Base-by-base conservation (phyloP, 2,797 vertebrate species). In the Sebastes minor region DNA sequence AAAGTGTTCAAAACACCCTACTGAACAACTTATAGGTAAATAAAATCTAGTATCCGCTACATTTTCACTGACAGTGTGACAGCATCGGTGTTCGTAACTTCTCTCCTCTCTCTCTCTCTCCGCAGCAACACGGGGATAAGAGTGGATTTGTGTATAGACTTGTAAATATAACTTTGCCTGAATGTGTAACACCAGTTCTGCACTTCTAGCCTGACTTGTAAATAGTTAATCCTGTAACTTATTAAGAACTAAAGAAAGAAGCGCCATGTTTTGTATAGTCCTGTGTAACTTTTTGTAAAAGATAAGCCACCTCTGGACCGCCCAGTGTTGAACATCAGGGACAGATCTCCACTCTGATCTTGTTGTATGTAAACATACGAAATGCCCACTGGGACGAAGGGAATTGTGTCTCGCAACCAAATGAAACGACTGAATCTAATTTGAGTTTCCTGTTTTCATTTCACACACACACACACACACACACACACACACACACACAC, bases 1-100 rank as follows among this genome's bases (percentile, higher is more conserved):
- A 96, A 79, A 96, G 97, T 22, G 90, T 98, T 71, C 97, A 97
- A 78, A 98, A 98, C 91, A 93, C 86, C 0, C 85, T 99, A 67
- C 91, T 98, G n/a, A 98, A 98, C 70, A 71, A 67, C 60, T 95
- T 87, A 89, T 97, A 97, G 96, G 96, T 95, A 86, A 89, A 80
- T 60, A 8, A 16, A 30, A 32, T 12, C 8, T 38, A 3, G 3
- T 1, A 33, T 18, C 18, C 5, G 25, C 1, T 13, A 33, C 11
- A 56, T 20, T 38, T 14, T 60, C 10, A 30, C 23, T 30, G 18
- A 35, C 10, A 64, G 4, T 53, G 49, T 68, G n/a, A 22, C 28
- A 23, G 46, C 27, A 18, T 14, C 64, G 25, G 1, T 10, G 33
- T 12, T 1, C 14, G 6, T 83, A 75, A 75, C 71, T 8, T 1